Percentiles rank a stretch among this genome's conserved stretches.
These are phyloP conservation scores for Brotula barbata DNA, from an alignment of 2,797 vertebrate species.

Conservation along the genomic window DNA sequence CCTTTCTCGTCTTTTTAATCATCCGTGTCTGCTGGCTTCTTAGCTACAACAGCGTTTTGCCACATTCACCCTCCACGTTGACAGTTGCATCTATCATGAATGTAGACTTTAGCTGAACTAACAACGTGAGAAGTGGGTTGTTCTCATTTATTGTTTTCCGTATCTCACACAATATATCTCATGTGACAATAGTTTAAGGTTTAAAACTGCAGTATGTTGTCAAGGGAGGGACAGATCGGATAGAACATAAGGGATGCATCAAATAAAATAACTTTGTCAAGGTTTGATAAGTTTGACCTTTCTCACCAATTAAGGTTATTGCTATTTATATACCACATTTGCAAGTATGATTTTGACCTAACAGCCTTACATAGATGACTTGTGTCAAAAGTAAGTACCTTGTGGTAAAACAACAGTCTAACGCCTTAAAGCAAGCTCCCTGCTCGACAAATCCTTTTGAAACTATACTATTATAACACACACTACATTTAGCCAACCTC, in stretches of 20 bases:
- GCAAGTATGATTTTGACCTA: background rate
- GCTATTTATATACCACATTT: too few relatives aligned
- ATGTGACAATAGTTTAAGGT: conserved; percentile 24
- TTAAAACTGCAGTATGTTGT: conserved; percentile 11
- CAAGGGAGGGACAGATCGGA: background rate
- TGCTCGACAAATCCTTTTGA: conserved; percentile 11
- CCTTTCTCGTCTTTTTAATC: conserved; percentile 52
- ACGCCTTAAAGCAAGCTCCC: background rate
- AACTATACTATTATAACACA: conserved; percentile 3
- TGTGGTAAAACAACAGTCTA: too few relatives aligned
- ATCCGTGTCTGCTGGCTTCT: conserved; percentile 33
- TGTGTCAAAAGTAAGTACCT: too few relatives aligned
- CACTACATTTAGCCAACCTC: conserved; percentile 11
- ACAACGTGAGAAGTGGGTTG: background rate
- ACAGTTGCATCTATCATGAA: conserved; percentile 22
- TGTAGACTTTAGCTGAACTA: background rate
- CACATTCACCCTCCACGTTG: conserved; percentile 15
- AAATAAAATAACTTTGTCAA: background rate
- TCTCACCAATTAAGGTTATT: too few relatives aligned
- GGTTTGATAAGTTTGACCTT: background rate
- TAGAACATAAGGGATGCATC: background rate
- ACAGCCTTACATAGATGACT: too few relatives aligned
- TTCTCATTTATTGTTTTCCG: background rate
- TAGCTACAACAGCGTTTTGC: conserved; percentile 29
- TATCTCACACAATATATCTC: conserved; percentile 25